Percentiles rank a stretch among this genome's conserved stretches.
Evolutionary conservation across 2,113 vertebrate genomes (phyloP).

Genomic region (Lipophrys pholis): DNA sequence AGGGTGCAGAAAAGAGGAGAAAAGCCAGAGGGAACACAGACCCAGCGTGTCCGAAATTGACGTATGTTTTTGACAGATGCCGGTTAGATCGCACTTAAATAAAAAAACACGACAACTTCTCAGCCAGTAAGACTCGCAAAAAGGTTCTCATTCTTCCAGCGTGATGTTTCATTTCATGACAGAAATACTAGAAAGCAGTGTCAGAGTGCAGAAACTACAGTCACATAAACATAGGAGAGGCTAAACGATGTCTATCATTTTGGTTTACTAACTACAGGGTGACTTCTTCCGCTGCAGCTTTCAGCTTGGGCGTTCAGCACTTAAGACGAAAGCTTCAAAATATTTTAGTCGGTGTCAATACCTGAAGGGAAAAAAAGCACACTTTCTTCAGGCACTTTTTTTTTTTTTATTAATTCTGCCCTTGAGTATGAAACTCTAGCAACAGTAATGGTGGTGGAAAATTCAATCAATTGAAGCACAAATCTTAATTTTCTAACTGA

Average conservation of each 20-base stretch:
- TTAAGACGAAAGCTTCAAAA: not conserved
- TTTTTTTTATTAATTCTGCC: not conserved
- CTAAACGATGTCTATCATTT: conserved; percentile 13
- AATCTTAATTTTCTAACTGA: not conserved
- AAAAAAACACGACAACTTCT: not conserved
- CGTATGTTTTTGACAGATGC: conserved; percentile 43
- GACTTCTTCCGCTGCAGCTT: conserved; percentile 14
- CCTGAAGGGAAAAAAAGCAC: not conserved
- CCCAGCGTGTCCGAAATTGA: conserved; percentile 31
- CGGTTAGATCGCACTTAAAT: conserved; percentile 31
- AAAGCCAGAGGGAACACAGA: conserved; percentile 18
- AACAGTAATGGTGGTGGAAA: conserved; percentile 19
- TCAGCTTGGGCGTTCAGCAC: not conserved
- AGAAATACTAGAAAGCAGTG: conserved; percentile 34
- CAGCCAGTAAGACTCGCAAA: conserved; percentile 16
- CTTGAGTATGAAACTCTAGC: not conserved
- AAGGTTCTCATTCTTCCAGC: conserved; percentile 19
- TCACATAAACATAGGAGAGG: conserved; percentile 11
- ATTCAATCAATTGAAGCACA: not conserved
- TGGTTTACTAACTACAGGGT: conserved; percentile 1
- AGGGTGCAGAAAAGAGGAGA: conserved; percentile 26
- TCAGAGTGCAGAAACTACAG: conserved; percentile 16
- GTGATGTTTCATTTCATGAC: conserved; percentile 37
- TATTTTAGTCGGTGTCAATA: not conserved
- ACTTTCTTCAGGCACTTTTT: not conserved